These are phyloP conservation scores for Fragum whitleyi DNA, from an alignment of 2,888 invertebrate species.

Conservation along the genomic window DNA sequence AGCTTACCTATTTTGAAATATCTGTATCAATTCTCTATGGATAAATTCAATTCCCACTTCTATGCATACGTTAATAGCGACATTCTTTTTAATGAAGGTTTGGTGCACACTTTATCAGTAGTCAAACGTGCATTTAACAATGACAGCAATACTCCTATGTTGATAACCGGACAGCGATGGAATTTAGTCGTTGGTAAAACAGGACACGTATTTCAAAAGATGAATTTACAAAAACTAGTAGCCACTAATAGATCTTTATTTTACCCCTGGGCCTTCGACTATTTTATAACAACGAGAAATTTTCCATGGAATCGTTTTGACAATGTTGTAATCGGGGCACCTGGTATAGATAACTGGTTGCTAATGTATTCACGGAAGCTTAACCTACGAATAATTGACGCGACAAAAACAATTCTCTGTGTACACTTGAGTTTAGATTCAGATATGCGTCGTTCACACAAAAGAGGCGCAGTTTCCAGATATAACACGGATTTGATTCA, in stretches of 20 bases:
- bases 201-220: conserved; percentile 60
- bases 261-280: conserved; percentile 75
- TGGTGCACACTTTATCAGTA: conserved; percentile 66
- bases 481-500: conserved; percentile 73
- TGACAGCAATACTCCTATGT: conserved; percentile 45
- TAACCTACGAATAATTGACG: conserved; percentile 72
- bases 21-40: conserved; percentile 75
- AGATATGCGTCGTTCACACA: conserved; percentile 75
- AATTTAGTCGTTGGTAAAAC: conserved; percentile 71
- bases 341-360: conserved; percentile 81
- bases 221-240: conserved; percentile 56
- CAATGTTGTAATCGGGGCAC: conserved; percentile 76
- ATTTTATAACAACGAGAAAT: conserved; percentile 72
- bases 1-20: conserved; percentile 76
- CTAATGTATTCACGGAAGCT: conserved; percentile 70
- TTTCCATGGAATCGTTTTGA: conserved; percentile 78
- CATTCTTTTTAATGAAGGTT: conserved; percentile 72
- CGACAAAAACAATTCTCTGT: conserved; percentile 73
- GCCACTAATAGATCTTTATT: conserved; percentile 71
- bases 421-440: conserved; percentile 78
- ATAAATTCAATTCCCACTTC: conserved; percentile 67
- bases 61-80: conserved; percentile 79
- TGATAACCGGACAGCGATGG: conserved; percentile 69
- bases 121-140: conserved; percentile 31
- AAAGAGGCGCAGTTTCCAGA: conserved; percentile 56